Percentiles rank a stretch among this genome's conserved stretches.
These are phyloP conservation scores for Vulpes lagopus DNA, from an alignment of 2,113 vertebrate species.

Conservation along the genomic window DNA sequence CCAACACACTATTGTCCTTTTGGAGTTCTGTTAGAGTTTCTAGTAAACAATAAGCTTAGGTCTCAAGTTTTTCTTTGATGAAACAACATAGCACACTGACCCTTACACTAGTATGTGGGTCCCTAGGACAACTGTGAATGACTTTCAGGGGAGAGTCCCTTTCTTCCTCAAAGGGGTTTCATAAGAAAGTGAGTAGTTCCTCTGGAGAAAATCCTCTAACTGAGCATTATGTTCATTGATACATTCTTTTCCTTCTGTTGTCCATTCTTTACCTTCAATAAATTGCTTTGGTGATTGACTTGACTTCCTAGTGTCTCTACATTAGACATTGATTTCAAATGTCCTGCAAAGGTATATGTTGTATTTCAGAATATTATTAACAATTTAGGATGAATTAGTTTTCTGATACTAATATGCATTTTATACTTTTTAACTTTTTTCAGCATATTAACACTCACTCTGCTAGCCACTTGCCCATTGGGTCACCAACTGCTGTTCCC, in stretches of 20 bases:
- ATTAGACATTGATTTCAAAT: conserved; percentile 20
- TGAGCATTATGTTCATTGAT: background rate
- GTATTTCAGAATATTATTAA: background rate
- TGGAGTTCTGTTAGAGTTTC: background rate
- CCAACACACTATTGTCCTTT: background rate
- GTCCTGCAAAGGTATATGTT: background rate
- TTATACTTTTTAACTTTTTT: conserved; percentile 1
- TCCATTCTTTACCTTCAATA: background rate
- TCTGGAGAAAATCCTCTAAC: conserved; percentile 9
- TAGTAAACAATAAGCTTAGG: background rate
- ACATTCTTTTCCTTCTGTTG: background rate
- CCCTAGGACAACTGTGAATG: background rate
- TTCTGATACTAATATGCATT: background rate
- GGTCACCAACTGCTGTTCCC: background rate
- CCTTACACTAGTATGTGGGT: background rate
- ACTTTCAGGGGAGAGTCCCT: background rate
- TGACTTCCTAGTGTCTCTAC: background rate
- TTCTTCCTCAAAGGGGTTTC: background rate
- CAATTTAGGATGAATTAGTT: background rate
- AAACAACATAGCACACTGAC: background rate
- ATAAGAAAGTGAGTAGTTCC: background rate
- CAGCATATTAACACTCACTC: background rate
- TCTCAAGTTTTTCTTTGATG: background rate
- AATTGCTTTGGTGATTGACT: background rate
- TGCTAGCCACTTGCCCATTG: background rate